Percentiles rank a stretch among this genome's conserved stretches.
phyloP scores from a whole-genome alignment of 2,797 vertebrate species.

The Oreochromis mossambicus region DNA sequence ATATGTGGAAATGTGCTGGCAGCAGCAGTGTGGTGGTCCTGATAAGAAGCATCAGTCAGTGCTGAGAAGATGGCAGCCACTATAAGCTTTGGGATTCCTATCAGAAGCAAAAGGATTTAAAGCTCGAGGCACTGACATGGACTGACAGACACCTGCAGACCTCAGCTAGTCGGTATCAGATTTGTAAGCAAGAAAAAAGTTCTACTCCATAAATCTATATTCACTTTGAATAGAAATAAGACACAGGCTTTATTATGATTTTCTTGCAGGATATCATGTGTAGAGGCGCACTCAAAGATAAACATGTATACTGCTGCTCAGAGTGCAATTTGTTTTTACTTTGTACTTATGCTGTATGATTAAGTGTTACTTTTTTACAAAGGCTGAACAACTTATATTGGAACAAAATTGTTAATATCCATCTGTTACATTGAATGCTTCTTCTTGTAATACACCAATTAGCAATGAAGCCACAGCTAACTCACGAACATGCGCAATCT shows the following conservation, averaged over 20 bases:
- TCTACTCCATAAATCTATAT: not conserved
- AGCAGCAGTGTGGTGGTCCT: constrained; percentile 70
- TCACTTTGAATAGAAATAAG: not conserved
- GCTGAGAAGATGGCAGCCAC: constrained; percentile 66
- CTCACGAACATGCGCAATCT: constrained; percentile 47
- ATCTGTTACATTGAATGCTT: constrained; percentile 57
- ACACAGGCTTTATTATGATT: not conserved
- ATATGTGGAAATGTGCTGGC: constrained; percentile 65
- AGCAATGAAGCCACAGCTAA: constrained; percentile 49
- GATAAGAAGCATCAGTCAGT: constrained; percentile 74
- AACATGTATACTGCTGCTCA: not conserved
- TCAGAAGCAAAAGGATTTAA: constrained; percentile 65
- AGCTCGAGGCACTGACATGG: constrained; percentile 59
- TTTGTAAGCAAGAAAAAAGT: constrained; percentile 10
- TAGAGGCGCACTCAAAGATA: not conserved
- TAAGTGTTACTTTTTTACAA: constrained; percentile 9
- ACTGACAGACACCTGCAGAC: constrained; percentile 63
- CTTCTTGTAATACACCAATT: constrained; percentile 55
- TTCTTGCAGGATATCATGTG: not conserved
- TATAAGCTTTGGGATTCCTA: constrained; percentile 73
- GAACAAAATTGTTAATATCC: constrained; percentile 43
- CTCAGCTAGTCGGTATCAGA: constrained; percentile 46
- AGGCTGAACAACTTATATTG: constrained; percentile 32
- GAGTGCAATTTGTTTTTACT: not conserved
- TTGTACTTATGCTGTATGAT: not conserved